Evolutionary conservation across 1,140 invertebrate genomes (phyloP).

Genomic region (Drosophila sp.): DNA sequence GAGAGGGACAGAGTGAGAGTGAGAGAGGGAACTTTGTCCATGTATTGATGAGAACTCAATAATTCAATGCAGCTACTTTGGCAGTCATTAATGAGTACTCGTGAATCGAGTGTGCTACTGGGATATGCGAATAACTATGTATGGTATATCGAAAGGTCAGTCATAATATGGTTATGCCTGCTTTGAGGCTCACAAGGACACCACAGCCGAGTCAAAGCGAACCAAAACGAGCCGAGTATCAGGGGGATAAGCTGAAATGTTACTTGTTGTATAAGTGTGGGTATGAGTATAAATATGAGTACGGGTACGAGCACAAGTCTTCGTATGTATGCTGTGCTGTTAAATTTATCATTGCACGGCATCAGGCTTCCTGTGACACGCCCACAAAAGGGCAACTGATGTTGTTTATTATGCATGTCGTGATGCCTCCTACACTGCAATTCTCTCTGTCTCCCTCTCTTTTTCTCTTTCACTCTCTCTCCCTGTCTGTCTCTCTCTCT

Average conservation of each 20-base stretch:
- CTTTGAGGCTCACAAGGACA: slow-evolving; percentile 51
- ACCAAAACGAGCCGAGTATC: background rate
- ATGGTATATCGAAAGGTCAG: slow-evolving; percentile 48
- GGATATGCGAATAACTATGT: slow-evolving; percentile 41
- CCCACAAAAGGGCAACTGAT: slow-evolving; percentile 35
- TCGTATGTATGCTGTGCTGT: slow-evolving; percentile 36
- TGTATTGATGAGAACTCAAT: slow-evolving; percentile 63
- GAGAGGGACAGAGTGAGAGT: no score
- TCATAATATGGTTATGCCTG: slow-evolving; percentile 52
- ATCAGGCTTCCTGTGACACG: slow-evolving; percentile 24
- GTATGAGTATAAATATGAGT: background rate
- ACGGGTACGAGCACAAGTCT: background rate
- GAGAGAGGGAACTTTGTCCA: slow-evolving; percentile 3
- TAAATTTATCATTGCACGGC: slow-evolving; percentile 41
- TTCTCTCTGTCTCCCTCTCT: background rate
- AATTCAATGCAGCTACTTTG: slow-evolving; percentile 57
- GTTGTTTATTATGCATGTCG: slow-evolving; percentile 67
- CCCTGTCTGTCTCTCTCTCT: background rate
- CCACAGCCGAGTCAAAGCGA: slow-evolving; percentile 6
- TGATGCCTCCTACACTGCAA: background rate
- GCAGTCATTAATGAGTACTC: slow-evolving; percentile 24
- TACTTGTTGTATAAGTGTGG: slow-evolving; percentile 1
- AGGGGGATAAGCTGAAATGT: slow-evolving; percentile 11
- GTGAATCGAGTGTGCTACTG: slow-evolving; percentile 28
- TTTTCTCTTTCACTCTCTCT: background rate